Evolutionary conservation across 1,140 invertebrate genomes (phyloP), one percentile per base, ranked within the genome.

Genomic region (Solen grandis): DNA sequence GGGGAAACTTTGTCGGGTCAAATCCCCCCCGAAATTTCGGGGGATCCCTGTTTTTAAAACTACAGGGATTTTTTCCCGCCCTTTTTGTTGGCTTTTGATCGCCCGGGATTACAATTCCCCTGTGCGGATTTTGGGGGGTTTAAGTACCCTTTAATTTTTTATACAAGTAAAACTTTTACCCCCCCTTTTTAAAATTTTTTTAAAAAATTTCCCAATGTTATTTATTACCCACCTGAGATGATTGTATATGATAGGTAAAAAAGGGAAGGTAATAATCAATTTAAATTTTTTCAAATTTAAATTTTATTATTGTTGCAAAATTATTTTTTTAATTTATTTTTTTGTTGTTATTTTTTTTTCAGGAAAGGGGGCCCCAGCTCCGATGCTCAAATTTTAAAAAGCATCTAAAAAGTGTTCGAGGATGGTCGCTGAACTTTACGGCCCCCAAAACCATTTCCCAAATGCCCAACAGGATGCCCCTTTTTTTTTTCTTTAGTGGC

Each of bases 401-500:
- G n/a, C n/a, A n/a, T 8, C 46, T 69, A 57, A 69, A 59, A 81
- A 76, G 29, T 62, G 63, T 27, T 75, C 62, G 70, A 22, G 79
- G 70, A 74, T 79, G 54, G 59, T 86, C 19, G 85, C 86, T 79
- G n/a, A 50, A 29, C 33, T 36, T 59, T 63, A 88, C 89, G 13
- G 14, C 25, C 22, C 50, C 73, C 19, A 70, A 29, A 10, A 35
- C 46, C 19, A n/a, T n/a, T 68, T 83, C 22, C 59, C 68, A 16
- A 35, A 81, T 55, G 50, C 52, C 10, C 31, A 27, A 29, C n/a
- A 50, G n/a, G 29, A 36, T 29, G 14, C 77, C n/a, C 82, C 70
- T 27, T 83, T 55, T 60, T 62, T 87, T n/a, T 52, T 88, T n/a
- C n/a, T n/a, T n/a, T n/a, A 41, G 54, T 88, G 55, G 83, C 55